phyloP scores from a whole-genome alignment of 2,113 vertebrate genomes.

The Telmatochromis sp. region DNA sequence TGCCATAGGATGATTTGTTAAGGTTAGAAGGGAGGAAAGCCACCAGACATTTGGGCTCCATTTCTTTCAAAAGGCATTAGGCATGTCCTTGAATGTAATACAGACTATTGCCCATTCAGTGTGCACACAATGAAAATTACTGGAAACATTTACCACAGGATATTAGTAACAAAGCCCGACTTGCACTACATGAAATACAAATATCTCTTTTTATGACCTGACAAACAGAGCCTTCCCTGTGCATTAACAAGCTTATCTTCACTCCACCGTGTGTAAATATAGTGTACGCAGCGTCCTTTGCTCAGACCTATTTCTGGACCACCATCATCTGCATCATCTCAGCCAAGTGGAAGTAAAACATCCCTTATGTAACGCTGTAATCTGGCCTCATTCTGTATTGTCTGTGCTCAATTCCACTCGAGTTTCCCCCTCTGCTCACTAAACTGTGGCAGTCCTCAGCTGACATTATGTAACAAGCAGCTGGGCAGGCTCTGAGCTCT shows the following conservation, averaged over 20 bases:
- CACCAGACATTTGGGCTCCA: neutral
- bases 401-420: neutral
- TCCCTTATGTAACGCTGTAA: slow-evolving; percentile 38
- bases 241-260: neutral
- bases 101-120: neutral
- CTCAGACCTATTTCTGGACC: slow-evolving; percentile 43
- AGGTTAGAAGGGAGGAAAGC: neutral
- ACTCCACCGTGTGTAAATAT: neutral
- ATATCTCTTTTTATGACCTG: neutral
- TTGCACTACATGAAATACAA: neutral
- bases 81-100: neutral
- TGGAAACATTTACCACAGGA: neutral
- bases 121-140: neutral
- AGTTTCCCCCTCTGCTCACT: slow-evolving; percentile 9
- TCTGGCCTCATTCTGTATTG: slow-evolving; percentile 5
- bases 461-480: slow-evolving; percentile 51
- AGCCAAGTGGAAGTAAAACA: slow-evolving; percentile 45
- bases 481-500: neutral
- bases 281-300: neutral
- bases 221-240: neutral
- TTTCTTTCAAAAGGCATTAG: neutral
- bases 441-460: slow-evolving; percentile 36
- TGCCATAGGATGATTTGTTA: neutral
- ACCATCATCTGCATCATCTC: slow-evolving; percentile 29
- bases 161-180: neutral